Percentiles rank a stretch among this genome's conserved stretches.
phyloP scores from a whole-genome alignment of 2,888 invertebrate species.

The Rhynchonema sp. region DNA sequence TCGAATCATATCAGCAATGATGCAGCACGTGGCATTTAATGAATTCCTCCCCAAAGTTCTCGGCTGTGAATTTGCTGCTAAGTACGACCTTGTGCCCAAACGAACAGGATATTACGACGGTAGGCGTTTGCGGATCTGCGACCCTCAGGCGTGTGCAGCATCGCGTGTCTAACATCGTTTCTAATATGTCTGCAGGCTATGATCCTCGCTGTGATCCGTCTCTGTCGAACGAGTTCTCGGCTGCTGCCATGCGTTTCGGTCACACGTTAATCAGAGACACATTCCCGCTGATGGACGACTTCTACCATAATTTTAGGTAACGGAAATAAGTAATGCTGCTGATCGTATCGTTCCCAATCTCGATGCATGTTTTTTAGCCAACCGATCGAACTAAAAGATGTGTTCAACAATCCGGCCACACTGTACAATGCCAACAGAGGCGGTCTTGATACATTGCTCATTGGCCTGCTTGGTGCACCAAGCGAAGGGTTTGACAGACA shows the following conservation, averaged over 20 bases:
- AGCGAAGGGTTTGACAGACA: conserved; percentile 23
- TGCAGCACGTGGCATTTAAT: conserved; percentile 39
- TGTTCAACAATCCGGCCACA: conserved; percentile 19
- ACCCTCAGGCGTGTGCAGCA: too few relatives aligned
- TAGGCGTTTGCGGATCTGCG: neutral
- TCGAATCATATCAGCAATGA: conserved; percentile 27
- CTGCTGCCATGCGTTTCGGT: conserved; percentile 47
- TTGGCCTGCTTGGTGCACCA: conserved; percentile 25
- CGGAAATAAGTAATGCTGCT: too few relatives aligned
- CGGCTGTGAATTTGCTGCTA: conserved; percentile 68
- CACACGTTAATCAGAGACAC: conserved; percentile 57
- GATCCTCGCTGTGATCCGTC: conserved; percentile 49
- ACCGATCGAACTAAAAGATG: conserved; percentile 6
- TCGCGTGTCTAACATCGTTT: too few relatives aligned
- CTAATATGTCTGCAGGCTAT: too few relatives aligned
- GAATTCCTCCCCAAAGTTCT: conserved; percentile 57
- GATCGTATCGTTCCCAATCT: too few relatives aligned
- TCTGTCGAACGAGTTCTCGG: conserved; percentile 61
- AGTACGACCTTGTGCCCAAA: conserved; percentile 62
- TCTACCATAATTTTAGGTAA: conserved; percentile 9
- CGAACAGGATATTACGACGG: conserved; percentile 32
- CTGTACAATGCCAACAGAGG: conserved; percentile 20
- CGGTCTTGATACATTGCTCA: conserved; percentile 25
- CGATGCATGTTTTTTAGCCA: neutral
- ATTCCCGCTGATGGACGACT: conserved; percentile 41